phyloP scores from a whole-genome alignment of 2,113 vertebrate species.

The Cyphomyrus discorhynchus region DNA sequence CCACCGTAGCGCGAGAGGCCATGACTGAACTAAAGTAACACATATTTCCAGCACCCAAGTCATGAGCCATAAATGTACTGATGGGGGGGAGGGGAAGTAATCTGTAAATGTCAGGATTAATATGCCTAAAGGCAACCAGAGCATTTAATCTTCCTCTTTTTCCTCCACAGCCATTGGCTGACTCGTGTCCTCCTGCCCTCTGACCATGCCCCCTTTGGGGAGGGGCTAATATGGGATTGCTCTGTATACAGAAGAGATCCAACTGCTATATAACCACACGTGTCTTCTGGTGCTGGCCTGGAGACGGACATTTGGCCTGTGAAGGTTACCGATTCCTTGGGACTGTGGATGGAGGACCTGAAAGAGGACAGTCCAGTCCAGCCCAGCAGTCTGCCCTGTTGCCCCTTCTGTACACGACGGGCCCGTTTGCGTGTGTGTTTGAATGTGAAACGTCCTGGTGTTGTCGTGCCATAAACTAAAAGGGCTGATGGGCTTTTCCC shows the following conservation, averaged over 20 bases:
- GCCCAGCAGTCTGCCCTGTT: neutral
- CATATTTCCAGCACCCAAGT: neutral
- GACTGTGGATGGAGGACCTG: neutral
- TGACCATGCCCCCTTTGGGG: conserved; percentile 69
- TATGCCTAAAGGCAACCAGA: neutral
- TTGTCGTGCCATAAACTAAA: neutral
- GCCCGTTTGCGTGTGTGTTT: neutral
- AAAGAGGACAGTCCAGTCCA: neutral
- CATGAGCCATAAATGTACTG: neutral
- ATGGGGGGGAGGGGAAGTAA: neutral
- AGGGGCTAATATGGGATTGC: conserved; percentile 80
- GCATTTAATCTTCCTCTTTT: neutral
- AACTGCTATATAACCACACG: conserved; percentile 67
- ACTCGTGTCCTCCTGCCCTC: conserved; percentile 87
- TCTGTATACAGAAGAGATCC: conserved; percentile 61
- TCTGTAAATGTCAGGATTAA: neutral
- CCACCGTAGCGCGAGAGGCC: neutral
- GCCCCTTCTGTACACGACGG: neutral
- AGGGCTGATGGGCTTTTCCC: neutral
- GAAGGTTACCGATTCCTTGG: neutral
- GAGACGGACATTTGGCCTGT: neutral
- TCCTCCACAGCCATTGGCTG: conserved; percentile 81
- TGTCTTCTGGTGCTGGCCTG: neutral
- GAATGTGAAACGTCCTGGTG: neutral
- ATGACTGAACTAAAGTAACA: neutral